Evolutionary conservation across 2,113 vertebrate species (phyloP).

Genomic region (Psephotus haematonotus): DNA sequence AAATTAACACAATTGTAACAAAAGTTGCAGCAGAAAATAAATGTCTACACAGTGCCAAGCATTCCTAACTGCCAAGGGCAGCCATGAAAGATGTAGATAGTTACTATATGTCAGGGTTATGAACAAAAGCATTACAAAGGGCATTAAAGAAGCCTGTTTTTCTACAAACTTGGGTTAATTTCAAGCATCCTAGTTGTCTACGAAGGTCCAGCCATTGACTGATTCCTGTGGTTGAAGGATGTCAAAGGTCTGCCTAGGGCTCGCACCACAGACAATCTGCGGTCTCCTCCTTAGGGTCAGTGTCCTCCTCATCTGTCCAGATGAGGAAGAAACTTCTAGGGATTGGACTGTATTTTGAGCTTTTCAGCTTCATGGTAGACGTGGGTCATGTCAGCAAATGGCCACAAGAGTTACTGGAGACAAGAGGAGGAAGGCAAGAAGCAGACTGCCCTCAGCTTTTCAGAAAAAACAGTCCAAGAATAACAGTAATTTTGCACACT

Average conservation of each 20-base stretch:
- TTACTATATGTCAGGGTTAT: not conserved
- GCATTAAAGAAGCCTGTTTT: not conserved
- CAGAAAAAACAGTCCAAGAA: not conserved
- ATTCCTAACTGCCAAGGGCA: not conserved
- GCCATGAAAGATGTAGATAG: not conserved
- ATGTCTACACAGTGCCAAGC: not conserved
- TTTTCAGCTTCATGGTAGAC: not conserved
- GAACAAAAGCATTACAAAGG: not conserved
- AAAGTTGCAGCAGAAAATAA: not conserved
- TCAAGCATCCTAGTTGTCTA: not conserved
- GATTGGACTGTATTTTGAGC: not conserved
- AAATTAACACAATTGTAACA: not conserved
- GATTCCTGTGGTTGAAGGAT: not conserved
- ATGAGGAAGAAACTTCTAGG: not conserved
- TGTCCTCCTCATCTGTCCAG: not conserved
- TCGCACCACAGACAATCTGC: not conserved
- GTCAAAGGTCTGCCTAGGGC: not conserved
- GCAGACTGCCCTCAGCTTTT: not conserved
- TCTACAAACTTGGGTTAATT: not conserved
- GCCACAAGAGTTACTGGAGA: not conserved
- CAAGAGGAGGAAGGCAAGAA: not conserved
- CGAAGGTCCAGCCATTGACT: not conserved
- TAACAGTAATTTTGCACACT: not conserved
- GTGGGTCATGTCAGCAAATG: rapidly evolving
- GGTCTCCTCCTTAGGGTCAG: not conserved